Evolutionary conservation across 2,888 invertebrate species (phyloP), one percentile per base, ranked within the genome.

Genomic region (Platynereis dumerilii): DNA sequence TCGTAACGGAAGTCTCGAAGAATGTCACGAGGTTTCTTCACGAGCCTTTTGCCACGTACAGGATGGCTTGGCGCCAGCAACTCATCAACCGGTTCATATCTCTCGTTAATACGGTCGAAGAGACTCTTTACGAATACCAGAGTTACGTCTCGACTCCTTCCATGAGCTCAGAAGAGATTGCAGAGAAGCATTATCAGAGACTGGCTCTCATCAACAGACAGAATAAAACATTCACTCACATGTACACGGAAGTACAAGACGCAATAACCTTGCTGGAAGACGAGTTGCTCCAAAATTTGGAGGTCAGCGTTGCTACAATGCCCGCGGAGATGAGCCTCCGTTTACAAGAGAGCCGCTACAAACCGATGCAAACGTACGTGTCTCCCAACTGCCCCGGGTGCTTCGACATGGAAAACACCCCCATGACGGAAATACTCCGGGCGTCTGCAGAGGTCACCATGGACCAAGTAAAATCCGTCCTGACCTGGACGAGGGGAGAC

Each of bases 101-200:
- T 7, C 7, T 48, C 7, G 7, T 48, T 20, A 48, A 48, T 22
- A 20, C 22, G 3, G 17, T 48, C 3, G 22, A 48, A 20, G 48
- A 48, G 48, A 48, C 48, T 5, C n/a, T 48, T n/a, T 48, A 48
- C 17, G 48, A 48, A 3, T 48, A 48, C n/a, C 48, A n/a, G 48
- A 48, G 22, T 48, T n/a, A 20, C n/a, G 7, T 48, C 3, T 48
- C 22, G 7, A 22, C 20, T 12, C 48, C 48, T 3, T 22, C 48
- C 7, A 48, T 20, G 20, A 48, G 22, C 17, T 20, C 48, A 48
- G 48, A 48, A 5, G 7, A 48, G n/a, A n/a, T n/a, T 48, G 48
- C n/a, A 5, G 5, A 48, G 48, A 22, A 7, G n/a, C 20, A 48
- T 22, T 22, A 20, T n/a, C 22, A 48, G 7, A 5, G 48, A 3